These are phyloP conservation scores for Chiropotes sagulatus DNA, from an alignment of 2,797 vertebrate species.

Conservation along the genomic window DNA sequence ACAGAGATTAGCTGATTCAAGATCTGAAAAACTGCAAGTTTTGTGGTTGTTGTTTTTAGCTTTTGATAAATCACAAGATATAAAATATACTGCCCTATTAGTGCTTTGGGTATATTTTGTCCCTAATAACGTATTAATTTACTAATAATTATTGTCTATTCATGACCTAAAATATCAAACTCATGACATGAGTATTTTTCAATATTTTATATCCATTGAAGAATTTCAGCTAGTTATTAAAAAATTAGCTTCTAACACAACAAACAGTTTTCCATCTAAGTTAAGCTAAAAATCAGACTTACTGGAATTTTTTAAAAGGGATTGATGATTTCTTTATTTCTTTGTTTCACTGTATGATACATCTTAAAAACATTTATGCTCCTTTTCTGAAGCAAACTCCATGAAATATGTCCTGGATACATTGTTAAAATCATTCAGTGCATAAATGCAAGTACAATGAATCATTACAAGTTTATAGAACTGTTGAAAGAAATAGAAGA, in stretches of 20 bases:
- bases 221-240: conserved; percentile 21
- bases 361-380: conserved; percentile 63
- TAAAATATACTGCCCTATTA: conserved; percentile 6
- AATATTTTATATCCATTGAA: conserved; percentile 24
- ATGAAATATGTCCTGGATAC: conserved; percentile 4
- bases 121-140: conserved; percentile 24
- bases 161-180: conserved; percentile 23
- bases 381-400: neutral
- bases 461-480: neutral
- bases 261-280: conserved; percentile 14
- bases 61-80: neutral
- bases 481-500: conserved; percentile 42
- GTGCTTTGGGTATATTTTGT: conserved; percentile 15
- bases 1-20: conserved; percentile 3
- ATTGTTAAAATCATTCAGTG: conserved; percentile 22
- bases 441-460: conserved; percentile 24
- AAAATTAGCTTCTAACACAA: conserved; percentile 29
- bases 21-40: neutral
- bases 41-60: neutral
- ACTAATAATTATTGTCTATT: conserved; percentile 47
- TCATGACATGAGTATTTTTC: conserved; percentile 10
- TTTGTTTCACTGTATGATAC: conserved; percentile 59
- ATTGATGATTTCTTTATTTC: conserved; percentile 47
- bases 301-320: conserved; percentile 29
- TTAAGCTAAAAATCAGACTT: conserved; percentile 35